Percentiles rank a stretch among this genome's conserved stretches.
phyloP scores from a whole-genome alignment of 2,888 invertebrate species.

The Sarcophaga rosellei region DNA sequence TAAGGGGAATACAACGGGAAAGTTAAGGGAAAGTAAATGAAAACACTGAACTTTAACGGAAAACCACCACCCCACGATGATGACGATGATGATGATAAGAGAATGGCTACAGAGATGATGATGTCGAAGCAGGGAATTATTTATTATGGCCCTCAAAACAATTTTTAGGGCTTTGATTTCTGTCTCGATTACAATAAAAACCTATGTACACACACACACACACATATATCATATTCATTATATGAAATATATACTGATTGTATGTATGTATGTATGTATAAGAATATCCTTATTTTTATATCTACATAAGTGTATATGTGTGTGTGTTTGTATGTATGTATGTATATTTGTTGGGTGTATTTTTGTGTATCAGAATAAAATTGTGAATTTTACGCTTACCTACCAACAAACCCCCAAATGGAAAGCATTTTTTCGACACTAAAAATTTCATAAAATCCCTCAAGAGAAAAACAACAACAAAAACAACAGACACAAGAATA shows the following conservation, averaged over 20 bases:
- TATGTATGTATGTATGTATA: constrained; percentile 13
- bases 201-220: constrained; percentile 58
- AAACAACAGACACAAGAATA: neutral
- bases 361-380: constrained; percentile 66
- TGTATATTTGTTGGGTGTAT: neutral
- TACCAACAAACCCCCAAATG: constrained; percentile 76
- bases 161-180: constrained; percentile 73
- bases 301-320: neutral
- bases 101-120: constrained; percentile 35
- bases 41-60: constrained; percentile 23
- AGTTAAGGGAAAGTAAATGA: neutral
- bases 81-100: constrained; percentile 27
- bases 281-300: neutral
- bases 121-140: constrained; percentile 58
- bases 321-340: neutral
- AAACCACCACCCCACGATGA: constrained; percentile 51
- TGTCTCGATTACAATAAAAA: constrained; percentile 63
- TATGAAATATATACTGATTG: no score
- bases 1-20: constrained; percentile 65
- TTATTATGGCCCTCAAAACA: constrained; percentile 67
- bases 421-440: constrained; percentile 72
- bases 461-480: neutral
- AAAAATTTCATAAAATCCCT: constrained; percentile 54
- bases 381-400: constrained; percentile 81
- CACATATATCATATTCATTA: constrained; percentile 46